These are phyloP conservation scores for Caenorhabditis macrosperma DNA, from an alignment of 2,888 invertebrate species.

Conservation along the genomic window DNA sequence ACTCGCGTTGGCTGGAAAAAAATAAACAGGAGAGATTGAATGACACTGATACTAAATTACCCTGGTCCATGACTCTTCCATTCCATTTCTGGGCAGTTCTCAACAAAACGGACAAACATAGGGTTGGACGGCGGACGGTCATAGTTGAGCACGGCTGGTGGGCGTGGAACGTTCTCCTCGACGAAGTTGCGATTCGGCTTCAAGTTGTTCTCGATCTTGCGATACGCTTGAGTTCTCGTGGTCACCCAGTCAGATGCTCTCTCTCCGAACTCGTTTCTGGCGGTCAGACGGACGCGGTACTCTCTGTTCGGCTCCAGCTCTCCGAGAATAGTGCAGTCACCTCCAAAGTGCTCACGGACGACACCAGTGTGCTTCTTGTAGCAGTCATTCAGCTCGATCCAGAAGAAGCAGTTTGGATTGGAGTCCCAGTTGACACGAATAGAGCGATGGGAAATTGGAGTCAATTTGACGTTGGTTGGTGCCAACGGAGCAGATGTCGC, in stretches of 20 bases:
- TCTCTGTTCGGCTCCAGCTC: constrained; percentile 42
- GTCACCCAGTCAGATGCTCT: constrained; percentile 41
- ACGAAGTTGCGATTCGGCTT: neutral
- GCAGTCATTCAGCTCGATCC: constrained; percentile 21
- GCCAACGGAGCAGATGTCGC: constrained; percentile 10
- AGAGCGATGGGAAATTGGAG: constrained; percentile 10
- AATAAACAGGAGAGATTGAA: neutral
- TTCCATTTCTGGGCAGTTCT: constrained; percentile 45
- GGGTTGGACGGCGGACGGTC: constrained; percentile 36
- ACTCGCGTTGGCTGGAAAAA: constrained; percentile 33
- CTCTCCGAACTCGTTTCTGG: constrained; percentile 44
- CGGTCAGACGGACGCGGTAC: constrained; percentile 72
- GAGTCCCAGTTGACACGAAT: constrained; percentile 59
- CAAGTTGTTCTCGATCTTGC: neutral
- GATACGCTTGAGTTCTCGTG: constrained; percentile 20
- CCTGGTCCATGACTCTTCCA: constrained; percentile 45
- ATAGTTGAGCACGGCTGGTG: neutral
- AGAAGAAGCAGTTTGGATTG: constrained; percentile 26
- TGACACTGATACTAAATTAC: too few relatives aligned
- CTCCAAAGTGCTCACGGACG: constrained; percentile 3
- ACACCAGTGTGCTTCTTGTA: neutral
- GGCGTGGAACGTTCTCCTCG: neutral
- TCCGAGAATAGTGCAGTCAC: constrained; percentile 4
- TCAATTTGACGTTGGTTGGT: constrained; percentile 19
- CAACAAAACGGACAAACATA: constrained; percentile 16